Evolutionary conservation across 2,113 vertebrate species (phyloP).

Genomic region (Neoarius graeffei): DNA sequence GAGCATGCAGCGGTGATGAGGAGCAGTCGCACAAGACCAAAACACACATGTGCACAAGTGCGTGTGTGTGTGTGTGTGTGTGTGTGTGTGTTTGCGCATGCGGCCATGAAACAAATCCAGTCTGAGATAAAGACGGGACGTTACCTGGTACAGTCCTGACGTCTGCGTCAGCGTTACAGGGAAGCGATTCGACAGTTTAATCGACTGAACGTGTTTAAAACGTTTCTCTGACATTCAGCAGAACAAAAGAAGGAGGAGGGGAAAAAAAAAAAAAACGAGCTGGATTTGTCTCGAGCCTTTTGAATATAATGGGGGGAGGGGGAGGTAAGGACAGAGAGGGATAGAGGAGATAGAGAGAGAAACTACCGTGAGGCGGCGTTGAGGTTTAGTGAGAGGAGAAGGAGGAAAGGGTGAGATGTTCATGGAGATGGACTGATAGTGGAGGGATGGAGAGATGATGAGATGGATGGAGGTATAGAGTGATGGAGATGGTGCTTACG

Average conservation of each 20-base stretch:
- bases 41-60: neutral
- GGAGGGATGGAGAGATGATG: neutral
- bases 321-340: too few relatives aligned
- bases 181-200: conserved; percentile 44
- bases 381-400: too few relatives aligned
- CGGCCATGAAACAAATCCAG: conserved; percentile 83
- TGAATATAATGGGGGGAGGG: too few relatives aligned
- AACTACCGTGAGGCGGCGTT: too few relatives aligned
- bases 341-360: too few relatives aligned
- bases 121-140: conserved; percentile 57
- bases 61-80: neutral
- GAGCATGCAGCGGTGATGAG: conserved; percentile 64
- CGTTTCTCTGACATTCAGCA: neutral
- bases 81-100: conserved; percentile 39
- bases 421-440: neutral
- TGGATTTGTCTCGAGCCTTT: conserved; percentile 84
- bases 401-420: too few relatives aligned
- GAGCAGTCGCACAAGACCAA: neutral
- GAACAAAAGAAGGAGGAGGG: neutral
- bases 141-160: conserved; percentile 82
- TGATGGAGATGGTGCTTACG: conserved; percentile 76
- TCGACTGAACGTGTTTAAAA: neutral
- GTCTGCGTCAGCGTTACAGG: conserved; percentile 71
- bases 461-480: neutral
- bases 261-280: conserved; percentile 51